Evolutionary conservation across 1,140 invertebrate genomes (phyloP).

Genomic region (Calosoma granatense): DNA sequence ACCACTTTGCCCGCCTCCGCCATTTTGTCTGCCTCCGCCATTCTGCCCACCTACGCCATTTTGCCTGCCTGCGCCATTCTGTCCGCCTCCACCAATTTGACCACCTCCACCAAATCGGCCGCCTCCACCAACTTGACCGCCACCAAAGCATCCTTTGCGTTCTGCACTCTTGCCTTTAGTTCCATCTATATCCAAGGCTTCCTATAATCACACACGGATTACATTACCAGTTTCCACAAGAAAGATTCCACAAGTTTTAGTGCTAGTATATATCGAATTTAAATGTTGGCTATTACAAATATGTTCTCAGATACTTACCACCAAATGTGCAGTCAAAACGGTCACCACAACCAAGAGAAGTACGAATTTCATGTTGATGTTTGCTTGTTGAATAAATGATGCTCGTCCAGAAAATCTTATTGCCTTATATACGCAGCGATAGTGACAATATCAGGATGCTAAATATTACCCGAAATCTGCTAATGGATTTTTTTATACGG

Average conservation of each 20-base stretch:
- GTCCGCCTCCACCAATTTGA: neutral
- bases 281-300: neutral
- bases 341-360: neutral
- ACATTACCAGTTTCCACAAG: too few relatives aligned
- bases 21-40: conserved; percentile 22
- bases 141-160: conserved; percentile 26
- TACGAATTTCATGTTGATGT: neutral
- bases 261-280: neutral
- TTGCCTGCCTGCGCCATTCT: conserved; percentile 12
- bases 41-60: conserved; percentile 15
- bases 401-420: too few relatives aligned
- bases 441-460: too few relatives aligned
- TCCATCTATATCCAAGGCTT: conserved; percentile 24
- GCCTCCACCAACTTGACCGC: conserved; percentile 22
- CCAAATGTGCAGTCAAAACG: neutral
- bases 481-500: too few relatives aligned
- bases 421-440: too few relatives aligned
- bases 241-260: too few relatives aligned
- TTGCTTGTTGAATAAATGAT: too few relatives aligned
- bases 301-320: neutral
- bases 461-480: too few relatives aligned
- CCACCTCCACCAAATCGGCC: conserved; percentile 13
- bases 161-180: conserved; percentile 28
- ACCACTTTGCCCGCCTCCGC: conserved; percentile 22
- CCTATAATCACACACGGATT: too few relatives aligned